Evolutionary conservation across 2,797 vertebrate species (phyloP).

Genomic region (Nyctalus aviator): DNA sequence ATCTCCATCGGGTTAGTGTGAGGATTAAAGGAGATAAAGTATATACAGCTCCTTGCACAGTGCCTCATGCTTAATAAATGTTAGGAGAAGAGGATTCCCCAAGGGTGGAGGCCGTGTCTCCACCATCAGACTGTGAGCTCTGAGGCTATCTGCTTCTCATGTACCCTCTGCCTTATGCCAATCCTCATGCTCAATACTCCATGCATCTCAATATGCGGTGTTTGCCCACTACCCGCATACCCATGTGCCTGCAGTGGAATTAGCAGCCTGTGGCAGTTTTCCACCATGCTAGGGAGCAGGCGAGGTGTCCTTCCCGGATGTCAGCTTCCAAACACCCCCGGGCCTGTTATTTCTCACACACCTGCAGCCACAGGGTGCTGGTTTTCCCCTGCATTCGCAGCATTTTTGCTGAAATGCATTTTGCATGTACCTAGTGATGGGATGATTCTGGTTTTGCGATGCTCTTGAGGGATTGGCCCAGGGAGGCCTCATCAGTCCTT

Average conservation of each 20-base stretch:
- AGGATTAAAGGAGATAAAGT: constrained; percentile 45
- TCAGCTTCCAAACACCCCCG: not conserved
- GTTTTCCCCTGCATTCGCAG: constrained; percentile 12
- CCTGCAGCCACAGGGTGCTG: not conserved
- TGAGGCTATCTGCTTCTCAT: not conserved
- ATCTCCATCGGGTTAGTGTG: not conserved
- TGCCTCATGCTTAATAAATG: not conserved
- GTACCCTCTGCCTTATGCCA: not conserved
- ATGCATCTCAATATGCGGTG: not conserved
- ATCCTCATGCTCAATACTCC: not conserved
- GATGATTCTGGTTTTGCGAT: constrained; percentile 18
- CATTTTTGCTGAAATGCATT: constrained; percentile 55
- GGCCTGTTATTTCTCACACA: constrained; percentile 19
- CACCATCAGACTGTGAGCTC: not conserved
- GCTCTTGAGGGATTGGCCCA: not conserved
- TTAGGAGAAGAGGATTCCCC: not conserved
- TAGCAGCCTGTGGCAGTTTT: not conserved
- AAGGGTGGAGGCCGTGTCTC: not conserved
- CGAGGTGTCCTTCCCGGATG: not conserved
- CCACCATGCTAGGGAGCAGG: not conserved
- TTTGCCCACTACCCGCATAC: not conserved
- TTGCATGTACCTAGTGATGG: constrained; percentile 13
- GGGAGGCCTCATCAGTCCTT: not conserved
- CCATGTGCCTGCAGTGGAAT: not conserved
- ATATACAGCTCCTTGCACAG: not conserved